A percentile compares a stretch with the other conserved stretches of the same genome.
These are phyloP conservation scores for Dicranocentrus wangi DNA, from an alignment of 2,888 invertebrate species.

Conservation along the genomic window DNA sequence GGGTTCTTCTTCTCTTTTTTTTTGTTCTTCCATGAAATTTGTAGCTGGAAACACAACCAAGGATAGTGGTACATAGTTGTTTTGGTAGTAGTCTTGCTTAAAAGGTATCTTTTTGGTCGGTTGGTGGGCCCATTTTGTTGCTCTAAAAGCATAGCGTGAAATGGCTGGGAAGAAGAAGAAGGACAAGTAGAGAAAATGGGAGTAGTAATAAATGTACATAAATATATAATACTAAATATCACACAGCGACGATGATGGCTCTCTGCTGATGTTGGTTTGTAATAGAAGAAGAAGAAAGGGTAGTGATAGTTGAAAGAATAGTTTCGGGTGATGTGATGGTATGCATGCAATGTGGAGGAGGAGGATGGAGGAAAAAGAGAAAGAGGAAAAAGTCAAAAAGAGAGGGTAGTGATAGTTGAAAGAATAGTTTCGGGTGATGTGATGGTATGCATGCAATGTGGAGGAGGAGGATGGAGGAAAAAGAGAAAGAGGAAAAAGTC, in stretches of 20 bases:
- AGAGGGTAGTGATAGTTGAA: not conserved
- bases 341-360: not conserved
- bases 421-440: constrained; percentile 6
- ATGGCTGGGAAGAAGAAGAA: constrained; percentile 14
- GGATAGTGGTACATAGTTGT: too few relatives aligned
- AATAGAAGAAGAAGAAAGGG: not conserved
- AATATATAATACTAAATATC: too few relatives aligned
- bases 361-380: not conserved
- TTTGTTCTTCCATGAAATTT: not conserved
- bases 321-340: constrained; percentile 3
- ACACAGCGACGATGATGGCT: too few relatives aligned
- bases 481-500: constrained; percentile 3
- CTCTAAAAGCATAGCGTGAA: constrained; percentile 45
- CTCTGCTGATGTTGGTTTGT: too few relatives aligned
- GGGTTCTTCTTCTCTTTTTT: not conserved
- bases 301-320: not conserved
- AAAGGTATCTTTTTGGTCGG: constrained; percentile 21
- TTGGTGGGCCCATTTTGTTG: constrained; percentile 12
- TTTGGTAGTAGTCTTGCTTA: too few relatives aligned
- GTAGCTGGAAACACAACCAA: too few relatives aligned
- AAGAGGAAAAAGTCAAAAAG: not conserved
- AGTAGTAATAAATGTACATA: too few relatives aligned
- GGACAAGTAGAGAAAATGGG: too few relatives aligned
- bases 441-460: not conserved
- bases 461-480: not conserved